phyloP scores from a whole-genome alignment of 2,797 vertebrate genomes.

The Chelidonichthys spinosus region DNA sequence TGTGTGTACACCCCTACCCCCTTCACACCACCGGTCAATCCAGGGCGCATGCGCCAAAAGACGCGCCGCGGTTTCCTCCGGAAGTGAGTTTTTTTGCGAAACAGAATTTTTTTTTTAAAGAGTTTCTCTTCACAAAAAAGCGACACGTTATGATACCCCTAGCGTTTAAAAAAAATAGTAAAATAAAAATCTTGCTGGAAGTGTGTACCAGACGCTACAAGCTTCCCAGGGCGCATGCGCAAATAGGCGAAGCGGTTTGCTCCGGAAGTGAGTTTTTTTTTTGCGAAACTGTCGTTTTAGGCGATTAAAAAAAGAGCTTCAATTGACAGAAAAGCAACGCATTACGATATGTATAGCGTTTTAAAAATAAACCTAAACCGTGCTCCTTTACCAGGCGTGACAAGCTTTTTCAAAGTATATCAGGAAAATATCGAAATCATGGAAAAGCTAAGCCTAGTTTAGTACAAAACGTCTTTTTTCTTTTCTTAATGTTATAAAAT shows the following conservation, averaged over 20 bases:
- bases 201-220: too few species aligned
- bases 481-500: background rate
- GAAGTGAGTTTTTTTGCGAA: constrained; percentile 15
- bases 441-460: accelerated
- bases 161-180: background rate
- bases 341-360: background rate
- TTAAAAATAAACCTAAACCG: background rate
- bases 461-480: accelerated
- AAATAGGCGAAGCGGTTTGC: too few species aligned
- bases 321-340: too few species aligned
- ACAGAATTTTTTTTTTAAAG: background rate
- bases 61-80: background rate
- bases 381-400: background rate
- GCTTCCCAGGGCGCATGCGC: too few species aligned
- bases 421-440: background rate
- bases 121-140: background rate
- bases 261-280: background rate
- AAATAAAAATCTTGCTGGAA: background rate
- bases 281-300: too few species aligned
- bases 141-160: background rate
- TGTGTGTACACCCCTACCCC: constrained; percentile 15
- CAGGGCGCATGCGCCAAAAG: constrained; percentile 71
- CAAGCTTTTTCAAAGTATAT: background rate
- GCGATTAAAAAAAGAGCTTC: too few species aligned
- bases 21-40: constrained; percentile 26